Percentiles rank a stretch among this genome's conserved stretches.
Conservation (phyloP, 1,140 invertebrate genomes). For the Dryas iulia region DNA sequence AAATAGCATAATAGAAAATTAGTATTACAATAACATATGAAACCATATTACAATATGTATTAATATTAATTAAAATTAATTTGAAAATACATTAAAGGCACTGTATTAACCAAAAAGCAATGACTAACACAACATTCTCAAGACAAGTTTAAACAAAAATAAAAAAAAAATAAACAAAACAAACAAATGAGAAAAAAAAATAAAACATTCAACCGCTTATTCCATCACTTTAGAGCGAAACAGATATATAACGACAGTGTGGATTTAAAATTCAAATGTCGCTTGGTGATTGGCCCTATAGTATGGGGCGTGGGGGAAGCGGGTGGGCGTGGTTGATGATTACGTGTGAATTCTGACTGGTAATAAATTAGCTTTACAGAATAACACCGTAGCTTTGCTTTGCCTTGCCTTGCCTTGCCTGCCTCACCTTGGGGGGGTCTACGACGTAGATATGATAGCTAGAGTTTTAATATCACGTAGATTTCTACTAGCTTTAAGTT, state of each 20-base stretch:
- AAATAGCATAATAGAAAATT: too few relatives aligned
- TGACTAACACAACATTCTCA: too few relatives aligned
- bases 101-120: too few relatives aligned
- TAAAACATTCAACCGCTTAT: conserved; percentile 11
- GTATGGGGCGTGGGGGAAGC: conserved; percentile 46
- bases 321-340: conserved; percentile 38
- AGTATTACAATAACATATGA: too few relatives aligned
- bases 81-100: too few relatives aligned
- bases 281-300: conserved; percentile 51
- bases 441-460: conserved; percentile 47
- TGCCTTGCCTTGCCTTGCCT: conserved; percentile 1
- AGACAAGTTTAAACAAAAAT: neutral
- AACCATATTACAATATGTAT: too few relatives aligned
- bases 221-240: conserved; percentile 49
- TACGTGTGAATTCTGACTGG: conserved; percentile 59
- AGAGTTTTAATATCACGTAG: neutral
- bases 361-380: conserved; percentile 67
- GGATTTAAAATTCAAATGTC: conserved; percentile 62
- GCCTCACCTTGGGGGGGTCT: conserved; percentile 33
- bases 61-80: too few relatives aligned
- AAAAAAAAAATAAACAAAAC: neutral
- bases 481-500: neutral
- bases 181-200: neutral
- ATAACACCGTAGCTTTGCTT: conserved; percentile 34
- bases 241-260: conserved; percentile 49